Evolutionary conservation across 2,113 vertebrate genomes (phyloP), one percentile per base, ranked within the genome.

Genomic region (Sula dactylatra): DNA sequence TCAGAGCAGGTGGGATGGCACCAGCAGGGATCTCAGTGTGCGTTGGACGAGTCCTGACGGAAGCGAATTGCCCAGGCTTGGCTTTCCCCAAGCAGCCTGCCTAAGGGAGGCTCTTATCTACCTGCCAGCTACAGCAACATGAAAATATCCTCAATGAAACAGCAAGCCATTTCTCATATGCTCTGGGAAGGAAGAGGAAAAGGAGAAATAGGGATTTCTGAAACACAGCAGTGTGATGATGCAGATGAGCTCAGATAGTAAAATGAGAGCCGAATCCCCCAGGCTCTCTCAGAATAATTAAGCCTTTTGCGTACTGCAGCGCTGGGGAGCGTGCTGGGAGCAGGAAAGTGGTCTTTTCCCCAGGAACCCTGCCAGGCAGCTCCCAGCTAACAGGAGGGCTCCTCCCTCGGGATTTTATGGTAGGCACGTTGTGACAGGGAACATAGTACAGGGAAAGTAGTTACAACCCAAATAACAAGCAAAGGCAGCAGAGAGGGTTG

Each of bases 401-500:
- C 87, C 69, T 95, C 80, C 91, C 54, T 74, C 1, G 11, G 52
- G n/a, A 7, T 66, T 93, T 82, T 0, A 3, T 2, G 34, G 71
- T 3, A 65, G 86, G 83, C 66, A 55, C 10, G 14, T 70, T 42
- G 69, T 15, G 84, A 16, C 79, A 70, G 55, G n/a, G 82, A 70
- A 4, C n/a, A 3, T 1, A 1, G 4, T n/a, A n/a, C n/a, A n/a
- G n/a, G n/a, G n/a, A n/a, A 18, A 56, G 65, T 0, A 15, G 32
- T 2, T 34, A 20, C 0, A 0, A 27, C 36, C 44, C 69, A 6
- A 34, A 5, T 0, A 11, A 26, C 45, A 11, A 13, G 83, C n/a
- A 9, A 36, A 44, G 50, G 86, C 86, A 31, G 52, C 22, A 3
- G 2, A 3, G 31, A 54, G 38, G 70, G 65, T 0, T 25, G 50